Conservation (phyloP, 2,797 vertebrate genomes). For the Bradypus variegatus region DNA sequence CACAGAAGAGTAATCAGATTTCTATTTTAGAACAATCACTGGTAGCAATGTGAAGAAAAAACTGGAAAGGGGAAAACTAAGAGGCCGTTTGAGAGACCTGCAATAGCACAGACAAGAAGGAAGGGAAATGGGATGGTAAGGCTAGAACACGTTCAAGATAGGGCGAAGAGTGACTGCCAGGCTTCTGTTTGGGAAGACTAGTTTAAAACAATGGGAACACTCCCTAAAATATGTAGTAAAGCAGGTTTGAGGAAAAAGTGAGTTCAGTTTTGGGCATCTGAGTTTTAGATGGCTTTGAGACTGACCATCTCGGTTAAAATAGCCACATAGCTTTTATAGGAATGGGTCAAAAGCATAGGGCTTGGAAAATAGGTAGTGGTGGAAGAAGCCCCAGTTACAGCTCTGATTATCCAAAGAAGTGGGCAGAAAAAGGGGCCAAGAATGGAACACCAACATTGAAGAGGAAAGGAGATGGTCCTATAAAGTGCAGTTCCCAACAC, state of each 20-base stretch:
- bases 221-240: neutral
- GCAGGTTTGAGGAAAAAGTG: neutral
- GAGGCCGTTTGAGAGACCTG: neutral
- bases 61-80: neutral
- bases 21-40: slow-evolving; percentile 2
- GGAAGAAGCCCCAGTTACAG: neutral
- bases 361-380: neutral
- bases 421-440: neutral
- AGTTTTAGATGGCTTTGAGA: neutral
- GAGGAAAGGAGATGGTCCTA: neutral
- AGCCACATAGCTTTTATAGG: neutral
- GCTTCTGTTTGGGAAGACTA: neutral
- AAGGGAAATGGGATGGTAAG: neutral
- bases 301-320: neutral
- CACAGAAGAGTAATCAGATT: slow-evolving; percentile 10
- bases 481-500: neutral
- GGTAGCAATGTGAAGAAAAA: neutral
- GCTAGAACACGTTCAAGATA: neutral
- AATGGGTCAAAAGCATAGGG: neutral
- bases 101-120: neutral
- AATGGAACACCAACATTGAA: neutral
- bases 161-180: neutral
- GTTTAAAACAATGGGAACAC: slow-evolving; percentile 11
- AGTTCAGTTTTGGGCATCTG: neutral
- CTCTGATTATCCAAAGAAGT: neutral